Evolutionary conservation across 2,888 invertebrate genomes (phyloP).

Genomic region (Sericinus montela): DNA sequence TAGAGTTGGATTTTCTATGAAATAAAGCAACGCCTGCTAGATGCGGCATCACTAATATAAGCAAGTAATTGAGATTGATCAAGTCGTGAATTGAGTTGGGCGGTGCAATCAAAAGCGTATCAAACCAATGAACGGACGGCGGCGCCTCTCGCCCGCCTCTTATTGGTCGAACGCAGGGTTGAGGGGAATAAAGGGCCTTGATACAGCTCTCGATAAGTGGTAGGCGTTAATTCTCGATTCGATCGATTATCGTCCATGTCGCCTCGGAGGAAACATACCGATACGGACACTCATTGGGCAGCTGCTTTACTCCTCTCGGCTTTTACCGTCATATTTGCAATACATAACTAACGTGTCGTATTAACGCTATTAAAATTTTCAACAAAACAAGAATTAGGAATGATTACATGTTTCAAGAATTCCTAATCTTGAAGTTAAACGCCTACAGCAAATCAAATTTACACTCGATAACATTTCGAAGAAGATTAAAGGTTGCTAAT

Average conservation of each 20-base stretch:
- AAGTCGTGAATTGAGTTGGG: conserved; percentile 70
- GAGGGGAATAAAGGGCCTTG: conserved; percentile 66
- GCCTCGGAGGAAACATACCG: conserved; percentile 23
- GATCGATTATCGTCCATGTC: conserved; percentile 65
- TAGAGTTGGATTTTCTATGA: conserved; percentile 35
- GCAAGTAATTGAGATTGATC: conserved; percentile 73
- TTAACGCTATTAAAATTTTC: neutral
- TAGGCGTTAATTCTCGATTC: conserved; percentile 66
- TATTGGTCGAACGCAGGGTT: conserved; percentile 65
- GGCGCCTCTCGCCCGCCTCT: conserved; percentile 38
- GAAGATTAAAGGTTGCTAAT: conserved; percentile 61
- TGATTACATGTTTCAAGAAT: conserved; percentile 23
- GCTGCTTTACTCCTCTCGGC: neutral
- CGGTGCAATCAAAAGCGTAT: conserved; percentile 76
- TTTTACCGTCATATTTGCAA: neutral
- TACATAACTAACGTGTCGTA: too few relatives aligned
- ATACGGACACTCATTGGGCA: neutral
- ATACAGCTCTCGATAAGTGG: conserved; percentile 72
- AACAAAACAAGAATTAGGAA: neutral
- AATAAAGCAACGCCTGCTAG: conserved; percentile 37
- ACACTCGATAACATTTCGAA: conserved; percentile 56
- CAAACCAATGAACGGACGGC: conserved; percentile 63
- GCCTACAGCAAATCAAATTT: conserved; percentile 51
- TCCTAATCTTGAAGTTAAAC: conserved; percentile 55
- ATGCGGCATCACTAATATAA: conserved; percentile 54